Evolutionary conservation across 53 echinoderm and acorn worm species (phyloP), one percentile per base, ranked within the genome.

Genomic region (Stichopus horrens): DNA sequence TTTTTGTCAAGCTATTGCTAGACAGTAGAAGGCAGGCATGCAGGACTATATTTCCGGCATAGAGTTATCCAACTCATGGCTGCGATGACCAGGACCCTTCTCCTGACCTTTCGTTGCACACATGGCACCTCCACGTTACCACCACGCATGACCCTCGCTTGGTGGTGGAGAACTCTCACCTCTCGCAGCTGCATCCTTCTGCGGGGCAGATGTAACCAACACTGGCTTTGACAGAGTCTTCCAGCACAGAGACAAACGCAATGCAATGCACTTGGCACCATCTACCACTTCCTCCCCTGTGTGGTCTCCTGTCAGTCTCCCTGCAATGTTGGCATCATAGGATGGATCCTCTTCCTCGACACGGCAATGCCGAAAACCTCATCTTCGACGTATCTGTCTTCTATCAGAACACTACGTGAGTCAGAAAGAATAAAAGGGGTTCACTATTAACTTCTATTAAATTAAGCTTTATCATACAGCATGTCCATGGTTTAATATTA

Each of bases 111-210:
- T 22, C 53, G 5, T 9, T 7, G 55, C 79, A 78, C 4, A 5
- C 13, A 7, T 53, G 10, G 55, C 79, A 79, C 13, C 54, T 79
- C 79, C 76, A 79, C 14, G 79, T 53, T 5, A 79, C 5, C 7
- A 79, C 79, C 7, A 55, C 79, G 54, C 79, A 79, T 52, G 79
- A 53, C 20, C 79, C 54, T 37, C 79, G 54, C 20, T 79, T 79
- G 0, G 79, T 79, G 0, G 79, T 79, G 4, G 22, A 13, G 19
- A 79, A 79, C 5, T 21, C 51, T 19, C 79, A 54, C 8, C 14
- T 54, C 53, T 9, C 78, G 0, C 23, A 6, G n/a, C 37, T 37
- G 78, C 54, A 78, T 4, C 54, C 78, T 6, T 53, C 54, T 23
- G 78, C 54, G 21, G 54, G 78, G 14, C 78, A 54, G 11, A 6